Evolutionary conservation across 1,140 invertebrate species (phyloP).

Genomic region (Caerostris darwini): DNA sequence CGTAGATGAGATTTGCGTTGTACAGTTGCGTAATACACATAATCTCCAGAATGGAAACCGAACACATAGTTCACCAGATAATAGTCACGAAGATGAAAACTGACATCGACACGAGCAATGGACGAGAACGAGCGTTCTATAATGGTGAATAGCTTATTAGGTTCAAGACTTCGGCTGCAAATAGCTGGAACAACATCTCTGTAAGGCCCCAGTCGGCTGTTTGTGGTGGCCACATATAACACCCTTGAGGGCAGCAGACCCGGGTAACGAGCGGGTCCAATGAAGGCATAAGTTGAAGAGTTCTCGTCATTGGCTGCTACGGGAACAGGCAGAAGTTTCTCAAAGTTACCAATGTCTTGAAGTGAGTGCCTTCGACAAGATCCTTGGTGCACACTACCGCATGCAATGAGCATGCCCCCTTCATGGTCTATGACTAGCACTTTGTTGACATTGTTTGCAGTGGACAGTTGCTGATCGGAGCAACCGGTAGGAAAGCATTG

Average conservation of each 20-base stretch:
- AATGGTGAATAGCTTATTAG: slow-evolving; percentile 86
- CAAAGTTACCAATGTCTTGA: slow-evolving; percentile 89
- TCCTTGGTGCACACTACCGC: slow-evolving; percentile 93
- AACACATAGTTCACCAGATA: slow-evolving; percentile 97
- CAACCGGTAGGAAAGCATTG: slow-evolving; percentile 93
- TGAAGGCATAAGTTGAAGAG: slow-evolving; percentile 96
- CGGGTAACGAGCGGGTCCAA: slow-evolving; percentile 93
- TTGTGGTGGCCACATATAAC: slow-evolving; percentile 96
- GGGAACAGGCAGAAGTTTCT: slow-evolving; percentile 89
- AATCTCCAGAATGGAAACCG: slow-evolving; percentile 96
- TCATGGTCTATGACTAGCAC: slow-evolving; percentile 93
- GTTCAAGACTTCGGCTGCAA: slow-evolving; percentile 87
- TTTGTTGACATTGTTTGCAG: slow-evolving; percentile 94
- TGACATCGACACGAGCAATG: slow-evolving; percentile 94
- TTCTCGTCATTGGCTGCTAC: slow-evolving; percentile 95
- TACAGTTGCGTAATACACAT: slow-evolving; percentile 96
- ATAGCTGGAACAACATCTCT: slow-evolving; percentile 97
- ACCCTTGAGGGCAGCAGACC: slow-evolving; percentile 88
- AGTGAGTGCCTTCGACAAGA: slow-evolving; percentile 93
- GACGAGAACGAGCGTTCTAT: slow-evolving; percentile 93
- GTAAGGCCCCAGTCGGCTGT: slow-evolving; percentile 94
- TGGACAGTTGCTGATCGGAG: slow-evolving; percentile 84
- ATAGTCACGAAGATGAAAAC: slow-evolving; percentile 91
- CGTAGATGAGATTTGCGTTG: slow-evolving; percentile 93
- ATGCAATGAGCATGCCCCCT: slow-evolving; percentile 90